phyloP scores from a whole-genome alignment of 2,888 invertebrate genomes.

The Hyppa rectilinea region DNA sequence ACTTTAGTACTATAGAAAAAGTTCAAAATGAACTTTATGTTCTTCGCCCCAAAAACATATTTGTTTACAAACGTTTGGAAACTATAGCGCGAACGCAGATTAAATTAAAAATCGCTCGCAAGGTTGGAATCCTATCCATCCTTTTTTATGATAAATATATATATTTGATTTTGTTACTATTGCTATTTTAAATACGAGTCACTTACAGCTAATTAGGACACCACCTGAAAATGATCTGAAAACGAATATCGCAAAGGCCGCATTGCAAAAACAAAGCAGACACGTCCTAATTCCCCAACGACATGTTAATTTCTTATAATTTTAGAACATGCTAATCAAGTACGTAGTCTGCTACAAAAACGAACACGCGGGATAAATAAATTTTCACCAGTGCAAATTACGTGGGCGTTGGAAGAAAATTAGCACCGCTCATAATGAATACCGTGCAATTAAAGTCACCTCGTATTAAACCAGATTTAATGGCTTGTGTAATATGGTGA shows the following conservation, averaged over 20 bases:
- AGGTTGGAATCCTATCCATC: neutral
- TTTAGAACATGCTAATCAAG: conserved; percentile 2
- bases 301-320: neutral
- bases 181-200: neutral
- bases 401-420: conserved; percentile 25
- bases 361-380: neutral
- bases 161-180: neutral
- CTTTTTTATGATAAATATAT: neutral
- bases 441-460: conserved; percentile 33
- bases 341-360: neutral
- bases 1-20: neutral
- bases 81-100: neutral
- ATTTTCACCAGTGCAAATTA: conserved; percentile 18
- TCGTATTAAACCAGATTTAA: conserved; percentile 9
- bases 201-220: neutral
- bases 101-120: neutral
- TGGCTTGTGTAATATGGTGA: neutral
- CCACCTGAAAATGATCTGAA: neutral
- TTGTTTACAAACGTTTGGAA: neutral
- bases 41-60: neutral
- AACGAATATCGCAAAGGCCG: neutral
- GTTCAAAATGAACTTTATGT: neutral
- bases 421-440: conserved; percentile 35
- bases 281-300: neutral
- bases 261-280: neutral